Evolutionary conservation across 2,797 vertebrate genomes (phyloP).

Genomic region (Trematomus bernacchii): DNA sequence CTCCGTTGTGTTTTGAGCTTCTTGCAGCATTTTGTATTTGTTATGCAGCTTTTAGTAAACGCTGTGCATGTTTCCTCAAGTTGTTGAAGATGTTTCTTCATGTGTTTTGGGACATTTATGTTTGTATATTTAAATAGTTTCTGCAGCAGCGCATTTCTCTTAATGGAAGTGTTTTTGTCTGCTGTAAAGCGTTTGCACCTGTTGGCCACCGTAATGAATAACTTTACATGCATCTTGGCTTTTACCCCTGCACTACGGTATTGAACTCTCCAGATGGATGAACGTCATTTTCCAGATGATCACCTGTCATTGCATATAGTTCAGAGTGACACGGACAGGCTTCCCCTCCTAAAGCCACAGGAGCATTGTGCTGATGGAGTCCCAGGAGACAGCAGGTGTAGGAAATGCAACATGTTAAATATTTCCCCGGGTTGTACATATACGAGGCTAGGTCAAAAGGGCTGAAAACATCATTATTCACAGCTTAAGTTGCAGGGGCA

Average conservation of each 20-base stretch:
- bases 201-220: not conserved
- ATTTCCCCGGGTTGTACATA: conserved; percentile 14
- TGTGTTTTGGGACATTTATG: no score
- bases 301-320: conserved; percentile 32
- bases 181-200: no score
- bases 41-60: no score
- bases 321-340: conserved; percentile 40
- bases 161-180: no score
- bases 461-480: conserved; percentile 67
- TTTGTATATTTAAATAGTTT: no score
- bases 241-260: not conserved
- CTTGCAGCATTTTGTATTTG: no score
- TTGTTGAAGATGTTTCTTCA: no score
- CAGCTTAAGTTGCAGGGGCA: conserved; percentile 60
- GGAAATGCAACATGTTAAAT: conserved; percentile 58
- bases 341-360: not conserved
- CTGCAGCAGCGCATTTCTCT: no score
- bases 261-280: conserved; percentile 25
- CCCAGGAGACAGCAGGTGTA: conserved; percentile 39
- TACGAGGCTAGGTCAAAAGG: conserved; percentile 63
- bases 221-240: not conserved
- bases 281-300: conserved; percentile 40
- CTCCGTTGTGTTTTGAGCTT: no score
- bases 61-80: no score
- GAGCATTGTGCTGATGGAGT: conserved; percentile 1